Base-by-base conservation (phyloP, 92 coral and sea anemone genomes). In the Actinostola sp. region DNA sequence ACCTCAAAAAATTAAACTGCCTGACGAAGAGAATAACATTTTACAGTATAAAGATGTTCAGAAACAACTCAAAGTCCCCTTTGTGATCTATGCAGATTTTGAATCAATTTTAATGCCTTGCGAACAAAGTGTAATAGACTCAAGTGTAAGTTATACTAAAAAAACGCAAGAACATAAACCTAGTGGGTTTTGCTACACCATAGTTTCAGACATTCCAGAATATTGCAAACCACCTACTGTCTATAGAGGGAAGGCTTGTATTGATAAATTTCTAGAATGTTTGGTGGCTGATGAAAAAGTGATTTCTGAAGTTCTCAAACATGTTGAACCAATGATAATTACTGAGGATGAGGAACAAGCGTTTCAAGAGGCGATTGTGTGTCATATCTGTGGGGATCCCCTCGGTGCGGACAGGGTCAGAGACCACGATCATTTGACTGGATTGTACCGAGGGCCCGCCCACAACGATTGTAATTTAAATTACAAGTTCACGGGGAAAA, bases 361-460 rank as follows among this genome's bases (percentile, higher is more conserved):
- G 20, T 60, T 69, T 60, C n/a, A 68, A 30, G 36, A 15, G 8
- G 62, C 59, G 11, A 43, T 14, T 11, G 7, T 9, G 10, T 68
- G 77, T 36, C 77, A 69, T 34, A 59, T 78, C 14, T 65, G 82
- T 76, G 51, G 69, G 17, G 53, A 26, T 26, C 21, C 8, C 9
- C 17, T 39, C 17, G 59, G 66, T 25, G 52, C 52, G 16, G 64
- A 35, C 14, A 29, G 63, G 2, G 77, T 78, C 15, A 43, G 68
- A 15, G 84, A 78, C 63, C 70, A 78, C 49, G 59, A 75, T 32
- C 84, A 78, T n/a, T 23, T 58, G 19, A 78, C 77, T 17, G 84
- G 84, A 0, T 44, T 35, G 21, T 71, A 38, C 30, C 54, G 71
- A 57, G 78, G 78, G 78, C 20, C 60, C 8, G 70, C 68, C 8